Evolutionary conservation across 2,888 invertebrate species (phyloP).

Genomic region (Galerucella nymphaeae): DNA sequence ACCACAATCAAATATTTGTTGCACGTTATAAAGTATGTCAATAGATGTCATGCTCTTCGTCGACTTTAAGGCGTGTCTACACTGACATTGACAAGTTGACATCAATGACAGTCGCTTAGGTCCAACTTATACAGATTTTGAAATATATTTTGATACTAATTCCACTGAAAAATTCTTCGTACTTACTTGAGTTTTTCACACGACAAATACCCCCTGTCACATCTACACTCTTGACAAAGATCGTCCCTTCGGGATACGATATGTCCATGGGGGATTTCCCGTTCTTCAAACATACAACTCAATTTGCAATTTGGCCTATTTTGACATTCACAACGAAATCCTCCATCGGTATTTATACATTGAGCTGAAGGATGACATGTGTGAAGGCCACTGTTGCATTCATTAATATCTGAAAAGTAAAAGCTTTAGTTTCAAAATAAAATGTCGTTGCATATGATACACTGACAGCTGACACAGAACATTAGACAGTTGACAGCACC

Average conservation of each 20-base stretch:
- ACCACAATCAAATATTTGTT: no score
- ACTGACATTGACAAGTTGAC: no score
- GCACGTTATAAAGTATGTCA: no score
- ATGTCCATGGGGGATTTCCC: conserved; percentile 72
- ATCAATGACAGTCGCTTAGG: no score
- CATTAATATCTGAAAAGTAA: conserved; percentile 77
- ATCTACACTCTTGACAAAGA: conserved; percentile 68
- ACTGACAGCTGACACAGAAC: no score
- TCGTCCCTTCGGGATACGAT: conserved; percentile 63
- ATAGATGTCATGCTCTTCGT: no score
- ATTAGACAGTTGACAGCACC: not conserved
- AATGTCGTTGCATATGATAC: no score
- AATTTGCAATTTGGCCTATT: conserved; percentile 69
- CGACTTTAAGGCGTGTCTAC: no score
- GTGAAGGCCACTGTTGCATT: conserved; percentile 80
- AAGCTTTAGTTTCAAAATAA: not conserved
- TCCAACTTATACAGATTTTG: no score
- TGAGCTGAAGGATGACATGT: conserved; percentile 83
- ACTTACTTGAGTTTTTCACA: conserved; percentile 75
- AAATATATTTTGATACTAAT: no score
- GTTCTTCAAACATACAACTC: conserved; percentile 81
- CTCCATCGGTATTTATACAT: conserved; percentile 84
- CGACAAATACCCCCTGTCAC: conserved; percentile 72
- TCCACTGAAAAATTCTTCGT: no score
- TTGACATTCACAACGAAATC: conserved; percentile 81